Evolutionary conservation across 2,797 vertebrate species (phyloP).

Genomic region (Petrocephalus sullivani): DNA sequence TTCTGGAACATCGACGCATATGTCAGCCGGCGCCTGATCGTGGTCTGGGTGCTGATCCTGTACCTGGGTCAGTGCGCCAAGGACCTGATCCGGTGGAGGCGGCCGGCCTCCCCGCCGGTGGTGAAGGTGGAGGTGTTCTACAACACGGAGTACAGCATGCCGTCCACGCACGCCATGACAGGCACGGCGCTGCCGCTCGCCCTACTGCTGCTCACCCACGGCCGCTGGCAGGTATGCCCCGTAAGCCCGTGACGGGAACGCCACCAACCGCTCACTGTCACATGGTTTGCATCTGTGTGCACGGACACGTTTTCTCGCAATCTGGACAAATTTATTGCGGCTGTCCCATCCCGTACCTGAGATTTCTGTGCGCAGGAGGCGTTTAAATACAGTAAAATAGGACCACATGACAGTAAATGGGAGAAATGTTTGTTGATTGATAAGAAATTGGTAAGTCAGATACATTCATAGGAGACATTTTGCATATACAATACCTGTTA

Average conservation of each 20-base stretch:
- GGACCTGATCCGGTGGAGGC: conserved; percentile 87
- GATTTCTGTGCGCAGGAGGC: neutral
- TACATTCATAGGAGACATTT: neutral
- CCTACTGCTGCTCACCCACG: conserved; percentile 82
- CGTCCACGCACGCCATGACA: conserved; percentile 97
- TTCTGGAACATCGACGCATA: conserved; percentile 91
- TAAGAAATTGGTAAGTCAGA: neutral
- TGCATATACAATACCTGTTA: neutral
- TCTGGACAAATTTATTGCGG: neutral
- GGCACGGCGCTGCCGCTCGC: conserved; percentile 89
- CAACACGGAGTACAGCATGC: conserved; percentile 98
- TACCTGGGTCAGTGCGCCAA: conserved; percentile 97
- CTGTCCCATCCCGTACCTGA: neutral
- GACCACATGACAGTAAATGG: neutral
- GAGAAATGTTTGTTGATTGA: neutral
- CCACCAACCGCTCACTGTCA: neutral
- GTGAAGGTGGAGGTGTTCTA: conserved; percentile 97
- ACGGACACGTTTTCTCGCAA: neutral
- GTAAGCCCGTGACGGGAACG: neutral
- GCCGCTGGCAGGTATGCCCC: conserved; percentile 84
- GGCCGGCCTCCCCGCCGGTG: conserved; percentile 90
- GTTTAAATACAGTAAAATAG: neutral
- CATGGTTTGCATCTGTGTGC: neutral
- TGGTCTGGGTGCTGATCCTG: conserved; percentile 95
- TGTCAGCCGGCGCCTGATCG: conserved; percentile 81